Percentiles rank a stretch among this genome's conserved stretches.
These are phyloP conservation scores for Synanthedon myopaeformis DNA, from an alignment of 2,888 invertebrate species.

Conservation along the genomic window DNA sequence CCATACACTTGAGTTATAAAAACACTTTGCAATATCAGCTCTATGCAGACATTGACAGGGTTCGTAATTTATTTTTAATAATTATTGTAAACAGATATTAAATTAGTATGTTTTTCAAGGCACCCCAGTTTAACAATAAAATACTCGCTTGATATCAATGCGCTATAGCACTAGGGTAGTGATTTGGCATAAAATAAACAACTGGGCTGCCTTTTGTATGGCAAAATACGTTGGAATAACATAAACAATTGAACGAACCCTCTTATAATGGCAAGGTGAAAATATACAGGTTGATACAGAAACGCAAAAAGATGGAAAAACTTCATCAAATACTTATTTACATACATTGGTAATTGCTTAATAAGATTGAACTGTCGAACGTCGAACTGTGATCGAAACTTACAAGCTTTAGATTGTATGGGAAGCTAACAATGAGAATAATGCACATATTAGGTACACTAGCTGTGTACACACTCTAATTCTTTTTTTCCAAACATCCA, in stretches of 20 bases:
- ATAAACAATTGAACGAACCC: conserved; percentile 52
- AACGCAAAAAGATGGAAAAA: too few species aligned
- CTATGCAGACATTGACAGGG: conserved; percentile 5
- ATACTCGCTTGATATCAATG: conserved; percentile 60
- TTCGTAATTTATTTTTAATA: conserved; percentile 4
- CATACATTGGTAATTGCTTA: too few species aligned
- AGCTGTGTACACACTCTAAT: too few species aligned
- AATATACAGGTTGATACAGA: conserved; percentile 30
- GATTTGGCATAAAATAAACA: conserved; percentile 68
- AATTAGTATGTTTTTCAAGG: conserved; percentile 14
- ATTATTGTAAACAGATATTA: conserved; percentile 2
- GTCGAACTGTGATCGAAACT: too few species aligned
- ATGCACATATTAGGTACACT: too few species aligned
- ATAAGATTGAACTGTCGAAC: too few species aligned
- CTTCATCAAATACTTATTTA: too few species aligned
- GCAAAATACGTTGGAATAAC: conserved; percentile 60
- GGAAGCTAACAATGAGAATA: too few species aligned
- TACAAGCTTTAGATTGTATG: too few species aligned
- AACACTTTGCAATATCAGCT: not conserved
- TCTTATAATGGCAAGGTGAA: conserved; percentile 35
- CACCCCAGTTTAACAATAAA: conserved; percentile 60
- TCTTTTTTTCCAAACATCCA: too few species aligned
- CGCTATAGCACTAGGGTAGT: conserved; percentile 36
- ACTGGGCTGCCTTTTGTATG: conserved; percentile 48
- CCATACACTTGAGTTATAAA: not conserved